These are phyloP conservation scores for Colaptes auratus DNA, from an alignment of 2,113 vertebrate species.

Conservation along the genomic window DNA sequence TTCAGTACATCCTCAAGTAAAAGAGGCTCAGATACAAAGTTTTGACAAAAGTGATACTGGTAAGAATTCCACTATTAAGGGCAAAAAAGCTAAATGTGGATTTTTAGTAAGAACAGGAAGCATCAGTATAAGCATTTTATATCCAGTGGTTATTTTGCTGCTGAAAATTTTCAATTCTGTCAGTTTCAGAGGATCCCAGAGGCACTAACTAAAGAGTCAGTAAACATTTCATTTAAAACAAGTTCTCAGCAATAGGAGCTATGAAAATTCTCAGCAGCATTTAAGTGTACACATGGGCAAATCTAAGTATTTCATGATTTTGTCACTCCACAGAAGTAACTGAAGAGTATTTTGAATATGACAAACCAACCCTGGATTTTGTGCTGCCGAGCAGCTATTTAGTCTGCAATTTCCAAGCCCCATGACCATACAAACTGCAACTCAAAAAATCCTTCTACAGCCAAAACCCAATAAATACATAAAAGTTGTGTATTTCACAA, in stretches of 20 bases:
- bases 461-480: neutral
- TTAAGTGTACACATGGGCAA: rapidly evolving
- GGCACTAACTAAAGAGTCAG: neutral
- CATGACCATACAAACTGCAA: neutral
- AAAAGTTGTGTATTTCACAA: neutral
- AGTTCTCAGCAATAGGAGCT: neutral
- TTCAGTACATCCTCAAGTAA: neutral
- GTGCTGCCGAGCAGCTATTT: neutral
- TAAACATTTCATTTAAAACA: neutral
- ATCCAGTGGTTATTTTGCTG: neutral
- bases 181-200: neutral
- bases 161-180: neutral
- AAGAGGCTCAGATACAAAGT: neutral
- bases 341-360: neutral
- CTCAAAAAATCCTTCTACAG: neutral
- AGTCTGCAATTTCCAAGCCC: neutral
- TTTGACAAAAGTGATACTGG: neutral
- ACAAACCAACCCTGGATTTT: rapidly evolving
- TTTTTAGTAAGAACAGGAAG: neutral
- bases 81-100: neutral
- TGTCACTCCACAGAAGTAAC: neutral
- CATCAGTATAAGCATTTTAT: neutral
- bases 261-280: neutral
- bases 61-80: neutral
- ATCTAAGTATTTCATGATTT: neutral